A percentile compares a stretch with the other conserved stretches of the same genome.
Evolutionary conservation across 2,113 vertebrate genomes (phyloP).

Genomic region (Piaya cayana): DNA sequence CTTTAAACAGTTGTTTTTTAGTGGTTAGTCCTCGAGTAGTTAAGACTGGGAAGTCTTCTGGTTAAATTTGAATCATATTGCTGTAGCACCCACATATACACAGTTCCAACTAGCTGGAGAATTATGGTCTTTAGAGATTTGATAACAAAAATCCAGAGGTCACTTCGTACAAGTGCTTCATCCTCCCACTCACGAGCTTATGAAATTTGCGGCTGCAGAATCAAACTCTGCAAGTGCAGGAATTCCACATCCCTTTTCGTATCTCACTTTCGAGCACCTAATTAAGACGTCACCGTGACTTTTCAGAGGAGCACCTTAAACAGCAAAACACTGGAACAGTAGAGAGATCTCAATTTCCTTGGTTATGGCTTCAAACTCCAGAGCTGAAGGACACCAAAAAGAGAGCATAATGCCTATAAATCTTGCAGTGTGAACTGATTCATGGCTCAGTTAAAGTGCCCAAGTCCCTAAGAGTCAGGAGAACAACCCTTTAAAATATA

Average conservation of each 20-base stretch:
- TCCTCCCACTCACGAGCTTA: neutral
- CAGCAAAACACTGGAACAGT: neutral
- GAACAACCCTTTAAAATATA: neutral
- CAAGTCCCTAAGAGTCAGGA: neutral
- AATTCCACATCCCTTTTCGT: neutral
- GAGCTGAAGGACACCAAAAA: neutral
- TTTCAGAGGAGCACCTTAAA: neutral
- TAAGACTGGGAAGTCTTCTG: neutral
- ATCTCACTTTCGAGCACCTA: neutral
- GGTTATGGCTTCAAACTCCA: neutral
- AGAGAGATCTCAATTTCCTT: neutral
- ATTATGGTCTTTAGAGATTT: fast-evolving
- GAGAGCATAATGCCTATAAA: neutral
- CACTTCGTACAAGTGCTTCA: neutral
- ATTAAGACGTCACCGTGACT: neutral
- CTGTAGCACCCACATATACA: neutral
- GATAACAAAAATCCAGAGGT: neutral
- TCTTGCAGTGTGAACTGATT: neutral
- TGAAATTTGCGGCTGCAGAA: neutral
- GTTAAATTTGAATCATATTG: neutral
- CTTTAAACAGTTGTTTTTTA: neutral
- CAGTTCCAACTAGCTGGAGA: neutral
- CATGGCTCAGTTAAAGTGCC: neutral
- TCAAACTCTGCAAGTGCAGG: neutral
- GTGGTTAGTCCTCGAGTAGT: neutral